These are phyloP conservation scores for Metopolophium dirhodum DNA, from an alignment of 1,140 invertebrate species.

Conservation along the genomic window DNA sequence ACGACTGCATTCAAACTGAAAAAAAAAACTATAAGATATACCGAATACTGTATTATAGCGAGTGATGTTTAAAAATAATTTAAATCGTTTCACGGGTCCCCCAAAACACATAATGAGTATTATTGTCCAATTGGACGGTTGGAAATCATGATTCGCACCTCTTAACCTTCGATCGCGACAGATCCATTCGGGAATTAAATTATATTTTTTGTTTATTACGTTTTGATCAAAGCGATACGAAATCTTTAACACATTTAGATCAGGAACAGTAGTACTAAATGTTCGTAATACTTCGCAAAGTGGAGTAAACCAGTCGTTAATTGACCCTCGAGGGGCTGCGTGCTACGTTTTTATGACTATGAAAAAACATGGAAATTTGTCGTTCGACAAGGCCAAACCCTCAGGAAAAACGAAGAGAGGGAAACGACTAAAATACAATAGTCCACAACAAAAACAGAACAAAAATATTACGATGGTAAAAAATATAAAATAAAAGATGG, in stretches of 20 bases:
- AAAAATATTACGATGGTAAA: background rate
- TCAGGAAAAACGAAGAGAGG: background rate
- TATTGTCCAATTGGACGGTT: background rate
- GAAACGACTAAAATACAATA: conserved; percentile 23
- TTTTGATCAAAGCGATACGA: background rate
- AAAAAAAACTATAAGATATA: background rate
- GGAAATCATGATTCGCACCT: background rate
- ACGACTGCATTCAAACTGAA: conserved; percentile 49
- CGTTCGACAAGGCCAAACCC: conserved; percentile 28
- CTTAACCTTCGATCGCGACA: conserved; percentile 15
- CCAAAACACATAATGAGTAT: background rate
- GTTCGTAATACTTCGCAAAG: background rate
- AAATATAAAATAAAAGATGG: background rate
- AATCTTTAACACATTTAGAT: conserved; percentile 4
- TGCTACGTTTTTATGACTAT: background rate
- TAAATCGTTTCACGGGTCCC: background rate
- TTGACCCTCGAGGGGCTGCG: conserved; percentile 9
- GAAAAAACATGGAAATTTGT: conserved; percentile 26
- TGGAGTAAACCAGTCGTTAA: conserved; percentile 22
- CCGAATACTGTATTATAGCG: background rate
- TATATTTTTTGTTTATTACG: background rate
- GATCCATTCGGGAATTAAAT: background rate
- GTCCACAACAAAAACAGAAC: background rate
- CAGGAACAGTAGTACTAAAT: conserved; percentile 3
- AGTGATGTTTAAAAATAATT: conserved; percentile 5